phyloP scores from a whole-genome alignment of 1,140 invertebrate genomes.

The Diorhabda sublineata region DNA sequence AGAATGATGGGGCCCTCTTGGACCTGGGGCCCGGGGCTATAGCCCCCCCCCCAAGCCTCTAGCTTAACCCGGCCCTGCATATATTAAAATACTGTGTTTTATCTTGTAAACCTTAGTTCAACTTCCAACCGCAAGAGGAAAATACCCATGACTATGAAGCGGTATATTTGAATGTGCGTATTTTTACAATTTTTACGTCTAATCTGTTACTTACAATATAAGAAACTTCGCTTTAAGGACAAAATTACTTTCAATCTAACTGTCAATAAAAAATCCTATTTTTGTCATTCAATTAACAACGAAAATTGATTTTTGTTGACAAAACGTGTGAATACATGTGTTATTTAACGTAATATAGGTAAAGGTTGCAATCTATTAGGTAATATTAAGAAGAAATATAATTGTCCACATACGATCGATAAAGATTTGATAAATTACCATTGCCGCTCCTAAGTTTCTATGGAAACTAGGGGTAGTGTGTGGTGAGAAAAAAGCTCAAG shows the following conservation, averaged over 20 bases:
- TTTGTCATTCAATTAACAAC: background rate
- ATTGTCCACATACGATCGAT: slow-evolving; percentile 13
- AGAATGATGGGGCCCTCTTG: no score
- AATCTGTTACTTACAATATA: no score
- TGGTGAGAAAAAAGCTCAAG: background rate
- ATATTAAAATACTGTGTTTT: no score
- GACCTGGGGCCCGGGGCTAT: no score
- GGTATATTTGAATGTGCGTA: no score
- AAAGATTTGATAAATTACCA: slow-evolving; percentile 18
- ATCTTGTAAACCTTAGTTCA: no score
- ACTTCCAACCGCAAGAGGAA: no score
- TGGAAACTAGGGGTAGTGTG: slow-evolving; percentile 13
- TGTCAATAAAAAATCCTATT: background rate
- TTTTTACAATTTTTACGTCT: no score
- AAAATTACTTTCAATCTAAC: background rate
- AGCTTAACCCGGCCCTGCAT: no score
- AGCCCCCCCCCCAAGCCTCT: no score
- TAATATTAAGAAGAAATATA: background rate
- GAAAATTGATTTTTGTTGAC: background rate
- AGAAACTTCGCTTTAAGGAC: background rate
- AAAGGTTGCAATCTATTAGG: background rate
- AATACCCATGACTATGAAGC: no score
- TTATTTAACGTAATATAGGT: background rate
- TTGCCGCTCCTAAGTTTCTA: slow-evolving; percentile 16
- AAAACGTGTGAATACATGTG: background rate